Conservation (phyloP, 2,888 invertebrate genomes). For the Unio delphinus region DNA sequence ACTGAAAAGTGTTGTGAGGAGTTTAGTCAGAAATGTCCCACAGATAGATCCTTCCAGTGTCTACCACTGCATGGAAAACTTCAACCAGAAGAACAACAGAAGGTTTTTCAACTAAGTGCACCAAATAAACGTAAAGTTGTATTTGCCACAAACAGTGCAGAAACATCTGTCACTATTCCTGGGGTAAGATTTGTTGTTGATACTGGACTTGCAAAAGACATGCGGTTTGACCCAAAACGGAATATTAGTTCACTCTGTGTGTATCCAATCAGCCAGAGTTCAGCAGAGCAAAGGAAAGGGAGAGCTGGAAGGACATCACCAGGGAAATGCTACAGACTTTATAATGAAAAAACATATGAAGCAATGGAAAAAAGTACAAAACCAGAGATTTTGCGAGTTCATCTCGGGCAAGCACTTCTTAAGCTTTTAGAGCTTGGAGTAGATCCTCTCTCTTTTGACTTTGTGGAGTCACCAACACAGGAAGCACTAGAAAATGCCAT, state of each 20-base stretch:
- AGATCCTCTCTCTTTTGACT: constrained; percentile 61
- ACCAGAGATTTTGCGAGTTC: constrained; percentile 68
- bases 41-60: constrained; percentile 34
- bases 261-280: constrained; percentile 61
- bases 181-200: constrained; percentile 71
- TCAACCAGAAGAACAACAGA: constrained; percentile 63
- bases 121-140: constrained; percentile 65
- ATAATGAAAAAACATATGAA: constrained; percentile 59
- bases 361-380: constrained; percentile 52
- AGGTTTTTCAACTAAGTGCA: constrained; percentile 55
- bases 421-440: constrained; percentile 66
- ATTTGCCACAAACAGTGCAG: constrained; percentile 72
- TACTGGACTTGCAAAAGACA: constrained; percentile 69
- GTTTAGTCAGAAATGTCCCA: constrained; percentile 20
- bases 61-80: constrained; percentile 65
- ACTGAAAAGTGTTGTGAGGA: constrained; percentile 59
- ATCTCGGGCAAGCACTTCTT: constrained; percentile 62
- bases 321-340: constrained; percentile 70
- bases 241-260: constrained; percentile 61
- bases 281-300: constrained; percentile 71
- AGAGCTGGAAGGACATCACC: constrained; percentile 69
- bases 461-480: constrained; percentile 62
- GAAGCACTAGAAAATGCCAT: constrained; percentile 55
- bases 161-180: constrained; percentile 71
- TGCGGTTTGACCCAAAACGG: constrained; percentile 61